Evolutionary conservation across 2,113 vertebrate genomes (phyloP), one percentile per base, ranked within the genome.

Genomic region (Platichthys stellatus): DNA sequence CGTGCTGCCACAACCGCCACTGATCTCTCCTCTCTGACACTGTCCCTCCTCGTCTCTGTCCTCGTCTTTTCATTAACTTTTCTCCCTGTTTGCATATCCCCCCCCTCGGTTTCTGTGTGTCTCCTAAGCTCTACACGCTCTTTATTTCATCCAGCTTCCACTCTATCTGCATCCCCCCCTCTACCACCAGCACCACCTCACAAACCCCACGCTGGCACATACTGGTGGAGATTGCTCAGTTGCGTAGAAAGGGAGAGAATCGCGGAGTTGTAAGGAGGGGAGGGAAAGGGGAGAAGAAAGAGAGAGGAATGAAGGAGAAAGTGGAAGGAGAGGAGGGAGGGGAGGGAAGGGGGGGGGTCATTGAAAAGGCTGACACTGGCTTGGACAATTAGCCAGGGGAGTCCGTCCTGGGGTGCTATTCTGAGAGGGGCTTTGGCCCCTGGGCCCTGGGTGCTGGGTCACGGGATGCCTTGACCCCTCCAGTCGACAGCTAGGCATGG

Each of bases 391-490:
- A 95, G 93, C 92, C 90, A 51, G 62, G 79, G 87, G 92, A 91
- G 91, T 90, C 91, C 66, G 88, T 93, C 93, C 92, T 93, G 91
- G 89, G 86, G 87, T 88, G 90, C 93, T 93, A 88, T 94, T 94
- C 89, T 92, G 82, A 90, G 88, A 85, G 84, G 65, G 82, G 88
- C 85, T 91, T 90, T 92, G 88, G 86, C 88, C 89, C 78, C 83
- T 82, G 90, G 88, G 92, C 88, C 83, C 86, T 86, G 89, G 89
- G 93, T 90, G 85, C 84, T 75, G 88, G 95, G 94, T 94, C 94
- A 95, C 78, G 90, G 90, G 93, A 94, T 90, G 91, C 86, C 92
- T 84, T 95, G 95, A 95, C 95, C 95, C 92, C 77, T 92, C 77
- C 86, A 92, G 94, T 94, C 93, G 93, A 92, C 93, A 92, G 91